Base-by-base conservation (phyloP, 2,888 invertebrate species). In the Lottia scabra region DNA sequence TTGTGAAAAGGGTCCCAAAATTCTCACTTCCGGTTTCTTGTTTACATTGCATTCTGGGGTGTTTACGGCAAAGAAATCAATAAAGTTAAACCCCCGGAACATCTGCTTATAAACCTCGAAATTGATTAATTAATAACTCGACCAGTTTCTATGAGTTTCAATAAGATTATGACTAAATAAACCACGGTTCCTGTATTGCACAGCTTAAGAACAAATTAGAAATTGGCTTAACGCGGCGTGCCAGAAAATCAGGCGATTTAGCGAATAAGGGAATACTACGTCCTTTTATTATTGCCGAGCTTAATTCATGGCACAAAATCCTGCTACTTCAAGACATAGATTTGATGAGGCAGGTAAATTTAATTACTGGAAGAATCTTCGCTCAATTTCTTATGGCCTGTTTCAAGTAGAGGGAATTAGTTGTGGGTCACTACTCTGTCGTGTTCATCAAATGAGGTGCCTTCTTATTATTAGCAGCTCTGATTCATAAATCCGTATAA, bases 201-300 rank as follows among this genome's bases (percentile, higher is more conserved):
- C 56, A 23, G 56, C 56, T 56, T 56, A 56, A 23, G 23, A 56
- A 56, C 23, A 56, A 56, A 56, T 56, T 56, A 56, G 56, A 56
- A 56, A 56, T 56, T 56, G 56, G 56, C 56, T 56, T 56, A 56
- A 56, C 56, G 56, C 56, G 56, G n/a, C 23, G 56, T 56, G 19
- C 19, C 56, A 23, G 19, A 23, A 23, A 23, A 23, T 23, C 19
- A 56, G 23, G 56, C 56, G 56, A 56, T 56, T 56, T 56, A 56
- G 56, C 56, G 56, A 56, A 56, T 56, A 56, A 56, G 19, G 56
- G 23, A 56, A 56, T 56, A 12, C 23, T 56, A 56, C 56, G 56
- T 19, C 10, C 23, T 56, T 56, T 56, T 23, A 56, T 23, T 56
- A 23, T 56, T 56, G 19, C 23, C 56, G 2, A 19, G 56, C 23